Conservation (phyloP, 2,113 vertebrate genomes). For the Brachyhypopomus gauderio region DNA sequence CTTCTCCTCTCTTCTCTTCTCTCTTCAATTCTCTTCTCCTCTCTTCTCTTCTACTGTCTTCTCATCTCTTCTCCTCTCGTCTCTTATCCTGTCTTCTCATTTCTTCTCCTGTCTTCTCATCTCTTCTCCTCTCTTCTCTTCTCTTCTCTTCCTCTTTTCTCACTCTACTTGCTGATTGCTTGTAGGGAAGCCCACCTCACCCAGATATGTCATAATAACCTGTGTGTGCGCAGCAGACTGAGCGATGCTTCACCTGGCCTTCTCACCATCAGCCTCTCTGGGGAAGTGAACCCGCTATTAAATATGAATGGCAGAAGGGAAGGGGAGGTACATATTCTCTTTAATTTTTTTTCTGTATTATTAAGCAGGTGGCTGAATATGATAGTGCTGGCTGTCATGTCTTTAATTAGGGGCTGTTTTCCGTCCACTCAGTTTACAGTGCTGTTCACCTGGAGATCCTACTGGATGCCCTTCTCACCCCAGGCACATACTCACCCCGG, state of each 20-base stretch:
- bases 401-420: constrained; percentile 81
- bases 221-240: not conserved
- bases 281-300: constrained; percentile 76
- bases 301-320: constrained; percentile 76
- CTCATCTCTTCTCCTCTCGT: not conserved
- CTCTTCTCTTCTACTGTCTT: not conserved
- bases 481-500: constrained; percentile 4
- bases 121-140: not conserved
- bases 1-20: not conserved
- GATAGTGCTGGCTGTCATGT: constrained; percentile 79
- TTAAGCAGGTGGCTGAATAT: constrained; percentile 74
- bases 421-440: constrained; percentile 79
- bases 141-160: not conserved
- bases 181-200: not conserved
- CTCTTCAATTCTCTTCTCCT: not conserved
- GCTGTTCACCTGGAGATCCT: constrained; percentile 78
- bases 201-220: not conserved
- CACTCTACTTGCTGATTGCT: not conserved
- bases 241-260: not conserved
- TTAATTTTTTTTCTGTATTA: constrained; percentile 75
- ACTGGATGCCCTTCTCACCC: constrained; percentile 51
- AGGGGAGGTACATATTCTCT: constrained; percentile 77
- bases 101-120: not conserved
- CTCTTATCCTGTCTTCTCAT: constrained; percentile 14
- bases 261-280: constrained; percentile 57